These are phyloP conservation scores for Darwinula stevensoni DNA, from an alignment of 2,888 invertebrate species.

Conservation along the genomic window DNA sequence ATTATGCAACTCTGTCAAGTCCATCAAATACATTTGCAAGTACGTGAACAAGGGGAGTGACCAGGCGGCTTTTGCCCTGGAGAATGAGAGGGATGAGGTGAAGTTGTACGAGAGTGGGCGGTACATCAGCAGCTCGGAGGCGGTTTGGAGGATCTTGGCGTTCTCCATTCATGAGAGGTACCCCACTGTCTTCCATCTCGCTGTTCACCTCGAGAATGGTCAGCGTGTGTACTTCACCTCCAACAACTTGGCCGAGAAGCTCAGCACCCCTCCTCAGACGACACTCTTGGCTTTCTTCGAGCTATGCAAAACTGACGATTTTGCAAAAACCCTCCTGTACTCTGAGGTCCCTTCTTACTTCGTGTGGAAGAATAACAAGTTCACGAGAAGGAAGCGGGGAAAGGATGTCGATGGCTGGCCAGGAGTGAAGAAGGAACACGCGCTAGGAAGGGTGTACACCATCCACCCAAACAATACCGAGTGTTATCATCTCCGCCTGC, in stretches of 20 bases:
- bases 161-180: constrained; percentile 11
- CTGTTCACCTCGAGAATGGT: constrained; percentile 13
- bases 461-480: too few relatives aligned
- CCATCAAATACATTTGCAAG: too few relatives aligned
- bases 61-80: too few relatives aligned
- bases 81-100: too few relatives aligned
- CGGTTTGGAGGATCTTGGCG: constrained; percentile 12
- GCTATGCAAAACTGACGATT: constrained; percentile 10
- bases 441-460: too few relatives aligned
- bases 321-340: constrained; percentile 10
- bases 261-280: constrained; percentile 10
- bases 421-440: too few relatives aligned
- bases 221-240: constrained; percentile 14
- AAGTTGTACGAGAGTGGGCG: constrained; percentile 7
- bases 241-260: constrained; percentile 11
- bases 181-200: constrained; percentile 12
- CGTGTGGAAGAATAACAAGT: too few relatives aligned
- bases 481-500: too few relatives aligned
- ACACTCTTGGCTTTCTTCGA: constrained; percentile 12
- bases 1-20: too few relatives aligned
- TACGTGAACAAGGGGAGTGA: too few relatives aligned
- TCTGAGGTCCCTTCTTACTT: constrained; percentile 10
- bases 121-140: constrained; percentile 9
- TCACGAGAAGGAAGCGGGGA: too few relatives aligned
- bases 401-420: too few relatives aligned